Evolutionary conservation across 2,113 vertebrate genomes (phyloP), one percentile per base, ranked within the genome.

Genomic region (Lagopus muta): DNA sequence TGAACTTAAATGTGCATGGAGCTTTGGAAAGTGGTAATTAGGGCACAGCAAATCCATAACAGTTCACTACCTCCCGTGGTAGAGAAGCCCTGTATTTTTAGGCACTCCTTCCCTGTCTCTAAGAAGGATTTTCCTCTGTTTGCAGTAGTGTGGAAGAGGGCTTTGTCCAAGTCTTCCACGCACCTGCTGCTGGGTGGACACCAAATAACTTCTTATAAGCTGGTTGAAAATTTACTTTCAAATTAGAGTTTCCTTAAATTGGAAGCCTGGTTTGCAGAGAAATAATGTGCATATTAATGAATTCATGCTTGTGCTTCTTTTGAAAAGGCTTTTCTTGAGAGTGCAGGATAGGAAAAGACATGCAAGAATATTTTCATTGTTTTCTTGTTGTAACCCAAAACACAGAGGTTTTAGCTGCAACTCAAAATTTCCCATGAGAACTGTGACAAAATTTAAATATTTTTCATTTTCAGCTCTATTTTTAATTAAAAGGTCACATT

Each of bases 401-500:
- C 76, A 93, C 67, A 25, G 60, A 88, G 38, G 21, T 47, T 93
- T 82, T 55, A 48, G 43, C 61, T 81, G 54, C 36, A 88, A 81
- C 38, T 94, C 47, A 83, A 72, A 82, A 91, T 95, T 96, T 96
- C 93, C 88, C 79, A 28, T 3, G 69, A 94, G 93, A 91, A 55
- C 66, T 69, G 30, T 90, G 75, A 72, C 86, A 83, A 93, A 93
- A 97, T 91, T 96, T 91, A 89, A 95, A 95, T 95, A 91, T 89
- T 96, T 96, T 92, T 94, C 61, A 96, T 95, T 95, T 96, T 86
- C 88, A 81, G 69, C 76, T 40, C 21, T 90, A 55, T 88, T 96
- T 96, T 95, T 94, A 94, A 96, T 95, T 95, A 89, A 94, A 95
- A 94, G 90, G 87, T 93, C 85, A 95, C 61, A 82, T 92, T 94